Conservation (phyloP, 2,888 invertebrate species). For the Idaea aversata region DNA sequence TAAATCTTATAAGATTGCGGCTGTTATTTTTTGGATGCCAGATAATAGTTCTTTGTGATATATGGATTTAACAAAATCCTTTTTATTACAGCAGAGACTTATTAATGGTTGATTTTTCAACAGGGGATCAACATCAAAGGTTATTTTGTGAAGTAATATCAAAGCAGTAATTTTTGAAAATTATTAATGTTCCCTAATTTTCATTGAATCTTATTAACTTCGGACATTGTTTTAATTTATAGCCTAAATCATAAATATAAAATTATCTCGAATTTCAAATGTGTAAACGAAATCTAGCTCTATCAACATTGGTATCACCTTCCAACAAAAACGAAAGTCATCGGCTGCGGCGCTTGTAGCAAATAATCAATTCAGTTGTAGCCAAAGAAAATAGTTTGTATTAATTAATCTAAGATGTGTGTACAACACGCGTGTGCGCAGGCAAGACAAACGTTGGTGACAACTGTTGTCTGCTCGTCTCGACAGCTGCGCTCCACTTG, state of each 20-base stretch:
- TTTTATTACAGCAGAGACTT: constrained; percentile 55
- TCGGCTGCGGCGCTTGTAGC: constrained; percentile 19
- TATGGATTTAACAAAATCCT: constrained; percentile 56
- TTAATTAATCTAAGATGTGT: constrained; percentile 56
- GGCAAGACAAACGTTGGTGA: constrained; percentile 64
- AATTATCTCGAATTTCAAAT: not conserved
- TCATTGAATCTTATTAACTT: constrained; percentile 5
- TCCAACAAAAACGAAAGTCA: not conserved
- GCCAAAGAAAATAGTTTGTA: constrained; percentile 55
- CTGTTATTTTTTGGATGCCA: constrained; percentile 56
- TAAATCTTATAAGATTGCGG: constrained; percentile 53
- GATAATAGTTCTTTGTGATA: constrained; percentile 57
- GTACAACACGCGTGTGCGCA: constrained; percentile 51
- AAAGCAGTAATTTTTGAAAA: constrained; percentile 23
- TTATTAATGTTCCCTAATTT: constrained; percentile 27
- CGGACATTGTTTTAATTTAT: not conserved
- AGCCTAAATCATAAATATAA: too few species aligned
- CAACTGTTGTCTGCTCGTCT: constrained; percentile 77
- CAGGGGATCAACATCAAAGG: constrained; percentile 58
- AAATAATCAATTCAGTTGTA: constrained; percentile 31
- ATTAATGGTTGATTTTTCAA: constrained; percentile 59
- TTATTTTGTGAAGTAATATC: constrained; percentile 25
- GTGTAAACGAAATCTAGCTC: not conserved
- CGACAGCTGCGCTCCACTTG: constrained; percentile 75
- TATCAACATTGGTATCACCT: not conserved